phyloP scores from a whole-genome alignment of 2,113 vertebrate species.

The Machaerirhynchus nigripectus region DNA sequence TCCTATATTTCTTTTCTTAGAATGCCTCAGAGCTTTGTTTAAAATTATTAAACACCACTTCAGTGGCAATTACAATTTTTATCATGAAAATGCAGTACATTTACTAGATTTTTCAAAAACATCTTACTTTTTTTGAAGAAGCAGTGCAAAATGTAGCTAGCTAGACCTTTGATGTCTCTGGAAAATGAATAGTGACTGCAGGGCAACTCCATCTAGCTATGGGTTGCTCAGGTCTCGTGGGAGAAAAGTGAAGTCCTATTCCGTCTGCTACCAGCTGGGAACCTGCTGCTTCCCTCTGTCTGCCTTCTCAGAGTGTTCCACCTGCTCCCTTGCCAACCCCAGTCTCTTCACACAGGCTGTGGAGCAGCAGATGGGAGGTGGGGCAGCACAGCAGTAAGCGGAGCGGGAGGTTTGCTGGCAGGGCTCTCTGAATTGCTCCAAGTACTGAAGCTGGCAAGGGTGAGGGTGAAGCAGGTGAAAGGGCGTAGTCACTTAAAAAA shows the following conservation, averaged over 20 bases:
- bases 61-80: slow-evolving; percentile 10
- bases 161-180: slow-evolving; percentile 52
- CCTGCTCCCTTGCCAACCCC: neutral
- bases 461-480: slow-evolving; percentile 47
- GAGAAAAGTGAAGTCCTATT: slow-evolving; percentile 27
- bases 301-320: neutral
- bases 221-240: slow-evolving; percentile 40
- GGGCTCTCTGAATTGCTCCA: neutral
- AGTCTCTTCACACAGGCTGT: neutral
- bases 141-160: neutral
- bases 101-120: slow-evolving; percentile 12
- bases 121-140: neutral
- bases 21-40: neutral
- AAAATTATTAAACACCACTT: neutral
- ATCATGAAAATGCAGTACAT: neutral
- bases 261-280: neutral
- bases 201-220: slow-evolving; percentile 37
- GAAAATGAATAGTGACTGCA: slow-evolving; percentile 48
- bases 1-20: neutral
- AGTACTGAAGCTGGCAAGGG: slow-evolving; percentile 30
- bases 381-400: neutral
- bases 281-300: neutral
- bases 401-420: neutral
- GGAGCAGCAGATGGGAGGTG: neutral
- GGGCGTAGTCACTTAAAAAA: slow-evolving; percentile 4